Evolutionary conservation across 2,113 vertebrate genomes (phyloP).

Genomic region (Apaloderma vittatum): DNA sequence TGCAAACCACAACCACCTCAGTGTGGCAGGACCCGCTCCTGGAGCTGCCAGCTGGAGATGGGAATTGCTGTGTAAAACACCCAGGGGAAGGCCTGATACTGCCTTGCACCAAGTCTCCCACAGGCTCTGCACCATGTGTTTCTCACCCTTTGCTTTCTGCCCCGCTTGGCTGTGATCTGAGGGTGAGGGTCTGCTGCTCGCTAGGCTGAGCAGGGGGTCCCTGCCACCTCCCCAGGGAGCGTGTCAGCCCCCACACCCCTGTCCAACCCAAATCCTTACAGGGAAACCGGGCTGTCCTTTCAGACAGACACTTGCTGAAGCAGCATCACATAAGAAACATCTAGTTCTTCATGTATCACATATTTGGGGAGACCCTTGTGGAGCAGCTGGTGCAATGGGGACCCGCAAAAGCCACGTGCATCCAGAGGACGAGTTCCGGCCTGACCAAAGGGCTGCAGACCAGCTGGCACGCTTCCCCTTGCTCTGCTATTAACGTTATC

Average conservation of each 20-base stretch:
- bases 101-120: neutral
- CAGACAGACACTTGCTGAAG: accelerated
- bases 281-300: accelerated
- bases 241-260: accelerated
- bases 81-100: neutral
- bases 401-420: neutral
- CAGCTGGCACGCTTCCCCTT: neutral
- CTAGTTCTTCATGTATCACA: accelerated
- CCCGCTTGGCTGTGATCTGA: neutral
- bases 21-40: accelerated
- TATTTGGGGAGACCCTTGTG: no score
- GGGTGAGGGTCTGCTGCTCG: neutral
- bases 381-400: neutral
- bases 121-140: accelerated
- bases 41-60: accelerated
- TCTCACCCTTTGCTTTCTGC: neutral
- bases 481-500: neutral
- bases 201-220: neutral
- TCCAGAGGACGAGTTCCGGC: neutral
- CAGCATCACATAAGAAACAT: neutral
- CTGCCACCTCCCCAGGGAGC: neutral
- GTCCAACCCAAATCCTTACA: no score
- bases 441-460: neutral
- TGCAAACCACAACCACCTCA: accelerated
- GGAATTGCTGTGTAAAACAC: neutral